These are phyloP conservation scores for Empis stercorea DNA, from an alignment of 2,888 invertebrate species.

Conservation along the genomic window DNA sequence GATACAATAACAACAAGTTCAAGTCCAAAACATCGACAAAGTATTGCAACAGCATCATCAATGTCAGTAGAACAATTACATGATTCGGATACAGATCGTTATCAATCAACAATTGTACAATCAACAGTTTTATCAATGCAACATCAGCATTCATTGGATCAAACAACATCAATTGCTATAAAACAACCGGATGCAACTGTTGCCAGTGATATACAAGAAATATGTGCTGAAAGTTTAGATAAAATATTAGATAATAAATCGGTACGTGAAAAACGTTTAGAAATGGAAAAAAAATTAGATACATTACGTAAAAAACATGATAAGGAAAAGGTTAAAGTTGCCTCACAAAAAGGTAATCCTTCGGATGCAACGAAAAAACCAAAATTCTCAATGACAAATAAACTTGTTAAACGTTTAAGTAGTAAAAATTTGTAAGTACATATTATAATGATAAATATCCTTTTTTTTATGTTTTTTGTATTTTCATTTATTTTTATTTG, in stretches of 20 bases:
- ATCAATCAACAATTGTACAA: slow-evolving; percentile 10
- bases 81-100: slow-evolving; percentile 22
- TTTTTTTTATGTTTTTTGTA: neutral
- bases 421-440: slow-evolving; percentile 62
- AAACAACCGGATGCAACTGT: slow-evolving; percentile 26
- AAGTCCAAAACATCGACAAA: slow-evolving; percentile 40
- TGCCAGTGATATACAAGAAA: slow-evolving; percentile 31
- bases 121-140: slow-evolving; percentile 23
- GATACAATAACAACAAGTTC: slow-evolving; percentile 32
- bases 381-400: slow-evolving; percentile 61
- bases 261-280: slow-evolving; percentile 68
- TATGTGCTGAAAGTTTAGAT: slow-evolving; percentile 66
- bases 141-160: slow-evolving; percentile 34
- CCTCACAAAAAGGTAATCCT: slow-evolving; percentile 45
- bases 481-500: too few relatives aligned
- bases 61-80: slow-evolving; percentile 23
- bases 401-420: slow-evolving; percentile 61
- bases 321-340: slow-evolving; percentile 53
- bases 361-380: slow-evolving; percentile 47
- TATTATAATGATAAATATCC: slow-evolving; percentile 11
- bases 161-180: slow-evolving; percentile 28
- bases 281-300: slow-evolving; percentile 80
- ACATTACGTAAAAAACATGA: slow-evolving; percentile 68
- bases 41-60: slow-evolving; percentile 26
- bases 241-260: slow-evolving; percentile 67